Evolutionary conservation across 2,888 invertebrate genomes (phyloP).

Genomic region (Phania funesta): DNA sequence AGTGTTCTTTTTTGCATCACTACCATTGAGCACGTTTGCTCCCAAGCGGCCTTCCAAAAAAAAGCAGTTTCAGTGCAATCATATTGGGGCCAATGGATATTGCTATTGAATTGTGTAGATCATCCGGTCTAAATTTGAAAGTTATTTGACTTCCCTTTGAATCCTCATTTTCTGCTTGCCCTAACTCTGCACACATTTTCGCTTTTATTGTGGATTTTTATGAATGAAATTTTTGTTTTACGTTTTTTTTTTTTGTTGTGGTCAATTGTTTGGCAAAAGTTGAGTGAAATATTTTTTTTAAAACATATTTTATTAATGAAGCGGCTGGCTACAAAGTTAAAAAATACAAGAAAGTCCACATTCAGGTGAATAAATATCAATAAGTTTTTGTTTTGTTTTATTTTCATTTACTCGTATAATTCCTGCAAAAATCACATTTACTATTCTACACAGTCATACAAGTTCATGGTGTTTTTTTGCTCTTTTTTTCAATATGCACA

Average conservation of each 20-base stretch:
- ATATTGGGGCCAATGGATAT: too few relatives aligned
- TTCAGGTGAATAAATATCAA: conserved; percentile 1
- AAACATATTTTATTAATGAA: neutral
- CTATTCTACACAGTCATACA: conserved; percentile 23
- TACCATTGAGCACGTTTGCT: too few relatives aligned
- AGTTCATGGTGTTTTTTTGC: neutral
- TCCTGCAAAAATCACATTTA: neutral
- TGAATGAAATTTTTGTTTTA: conserved; percentile 37
- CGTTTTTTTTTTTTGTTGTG: conserved; percentile 1
- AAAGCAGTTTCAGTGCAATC: too few relatives aligned
- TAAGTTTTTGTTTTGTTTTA: neutral
- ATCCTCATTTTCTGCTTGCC: too few relatives aligned
- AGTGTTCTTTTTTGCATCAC: too few relatives aligned
- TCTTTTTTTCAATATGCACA: neutral
- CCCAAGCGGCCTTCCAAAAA: too few relatives aligned
- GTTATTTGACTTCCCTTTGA: too few relatives aligned
- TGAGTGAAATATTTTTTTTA: conserved; percentile 11
- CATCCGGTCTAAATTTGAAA: too few relatives aligned
- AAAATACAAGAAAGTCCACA: conserved; percentile 9
- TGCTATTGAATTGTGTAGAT: too few relatives aligned
- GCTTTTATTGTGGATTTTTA: conserved; percentile 16
- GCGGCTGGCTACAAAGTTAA: neutral
- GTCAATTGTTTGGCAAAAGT: neutral
- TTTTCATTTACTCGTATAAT: conserved; percentile 20
- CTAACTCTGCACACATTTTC: neutral